Conservation (phyloP, 2,113 vertebrate genomes). For the Nannobrachium achirus region DNA sequence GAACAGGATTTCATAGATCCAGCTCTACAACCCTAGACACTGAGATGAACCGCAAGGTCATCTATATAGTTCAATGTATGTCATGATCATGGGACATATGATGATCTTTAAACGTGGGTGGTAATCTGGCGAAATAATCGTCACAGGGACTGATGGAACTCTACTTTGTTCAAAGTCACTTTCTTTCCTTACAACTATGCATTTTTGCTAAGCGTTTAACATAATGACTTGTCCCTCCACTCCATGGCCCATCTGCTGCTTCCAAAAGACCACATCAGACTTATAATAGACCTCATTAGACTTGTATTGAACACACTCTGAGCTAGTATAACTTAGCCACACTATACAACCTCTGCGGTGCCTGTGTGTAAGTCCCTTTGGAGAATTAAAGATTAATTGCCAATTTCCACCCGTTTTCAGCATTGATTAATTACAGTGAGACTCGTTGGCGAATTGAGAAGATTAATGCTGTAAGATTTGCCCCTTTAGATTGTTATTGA, state of each 20-base stretch:
- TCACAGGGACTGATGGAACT: constrained; percentile 52
- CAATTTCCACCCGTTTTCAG: constrained; percentile 71
- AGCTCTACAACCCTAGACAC: no score
- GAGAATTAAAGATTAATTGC: constrained; percentile 78
- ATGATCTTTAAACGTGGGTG: neutral
- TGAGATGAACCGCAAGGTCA: no score
- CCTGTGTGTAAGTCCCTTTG: constrained; percentile 61
- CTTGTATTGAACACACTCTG: constrained; percentile 63
- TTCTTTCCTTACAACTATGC: constrained; percentile 50
- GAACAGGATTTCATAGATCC: no score
- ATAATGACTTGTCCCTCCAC: constrained; percentile 60
- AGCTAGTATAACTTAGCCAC: constrained; percentile 50
- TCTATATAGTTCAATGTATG: neutral
- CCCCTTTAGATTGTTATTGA: constrained; percentile 78
- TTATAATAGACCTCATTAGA: constrained; percentile 74
- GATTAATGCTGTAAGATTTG: constrained; percentile 72
- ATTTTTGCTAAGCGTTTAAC: constrained; percentile 54
- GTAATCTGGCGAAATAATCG: constrained; percentile 36
- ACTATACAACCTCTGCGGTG: constrained; percentile 32
- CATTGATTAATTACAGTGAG: constrained; percentile 76
- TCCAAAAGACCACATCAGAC: constrained; percentile 65
- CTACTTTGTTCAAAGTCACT: constrained; percentile 34
- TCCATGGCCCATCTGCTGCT: constrained; percentile 52
- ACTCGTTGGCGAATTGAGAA: constrained; percentile 65
- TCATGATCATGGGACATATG: neutral